phyloP scores from a whole-genome alignment of 2,113 vertebrate genomes.

The Gasterosteus aculeatus region DNA sequence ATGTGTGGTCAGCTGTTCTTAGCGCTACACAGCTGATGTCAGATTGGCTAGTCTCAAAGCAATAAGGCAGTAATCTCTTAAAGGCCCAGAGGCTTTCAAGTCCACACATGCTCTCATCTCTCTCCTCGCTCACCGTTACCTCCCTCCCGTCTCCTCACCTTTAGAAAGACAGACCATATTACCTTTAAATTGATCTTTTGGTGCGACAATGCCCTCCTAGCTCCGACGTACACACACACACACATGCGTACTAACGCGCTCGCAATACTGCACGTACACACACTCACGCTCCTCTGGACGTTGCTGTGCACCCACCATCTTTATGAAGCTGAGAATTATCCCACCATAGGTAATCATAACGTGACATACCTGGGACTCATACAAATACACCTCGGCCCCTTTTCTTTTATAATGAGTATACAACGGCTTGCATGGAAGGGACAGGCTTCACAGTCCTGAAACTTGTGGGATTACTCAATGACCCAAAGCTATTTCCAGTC shows the following conservation, averaged over 20 bases:
- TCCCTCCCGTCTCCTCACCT: constrained; percentile 60
- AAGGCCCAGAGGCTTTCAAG: constrained; percentile 74
- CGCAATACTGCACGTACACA: constrained; percentile 42
- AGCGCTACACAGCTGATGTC: constrained; percentile 74
- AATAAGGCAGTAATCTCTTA: constrained; percentile 79
- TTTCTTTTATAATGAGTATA: constrained; percentile 77
- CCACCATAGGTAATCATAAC: constrained; percentile 80
- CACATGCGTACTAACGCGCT: constrained; percentile 40
- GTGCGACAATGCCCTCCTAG: constrained; percentile 56
- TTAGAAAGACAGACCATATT: constrained; percentile 74
- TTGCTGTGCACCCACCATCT: constrained; percentile 62
- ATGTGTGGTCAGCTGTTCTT: constrained; percentile 72
- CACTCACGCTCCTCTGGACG: constrained; percentile 51
- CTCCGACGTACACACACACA: constrained; percentile 21
- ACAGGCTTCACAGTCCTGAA: constrained; percentile 56
- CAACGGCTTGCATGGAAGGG: constrained; percentile 68
- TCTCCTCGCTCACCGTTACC: constrained; percentile 52
- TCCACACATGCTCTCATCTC: constrained; percentile 64
- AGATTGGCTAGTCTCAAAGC: constrained; percentile 80
- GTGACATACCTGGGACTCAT: constrained; percentile 73
- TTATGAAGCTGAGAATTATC: constrained; percentile 82
- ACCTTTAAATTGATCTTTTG: constrained; percentile 79
- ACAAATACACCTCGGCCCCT: constrained; percentile 71
- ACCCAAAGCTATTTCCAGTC: constrained; percentile 55
- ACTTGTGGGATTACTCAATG: constrained; percentile 57